Percentiles rank a stretch among this genome's conserved stretches.
These are phyloP conservation scores for Euthynnus affinis DNA, from an alignment of 2,797 vertebrate genomes.

Conservation along the genomic window DNA sequence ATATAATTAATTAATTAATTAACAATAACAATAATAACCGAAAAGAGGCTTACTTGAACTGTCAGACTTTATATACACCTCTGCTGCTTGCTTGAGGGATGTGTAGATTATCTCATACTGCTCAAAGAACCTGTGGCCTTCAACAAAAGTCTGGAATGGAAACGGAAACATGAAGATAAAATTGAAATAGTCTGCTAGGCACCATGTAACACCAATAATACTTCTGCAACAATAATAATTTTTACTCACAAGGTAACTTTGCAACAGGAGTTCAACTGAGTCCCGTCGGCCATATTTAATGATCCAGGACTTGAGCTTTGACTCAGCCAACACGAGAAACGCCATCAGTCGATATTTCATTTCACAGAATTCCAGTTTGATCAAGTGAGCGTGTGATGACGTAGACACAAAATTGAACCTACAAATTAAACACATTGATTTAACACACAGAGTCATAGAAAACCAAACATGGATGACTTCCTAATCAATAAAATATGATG, in stretches of 20 bases:
- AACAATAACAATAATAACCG: too few species aligned
- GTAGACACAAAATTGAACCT: slow-evolving; percentile 97
- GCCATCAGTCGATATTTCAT: slow-evolving; percentile 97
- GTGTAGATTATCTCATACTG: slow-evolving; percentile 95
- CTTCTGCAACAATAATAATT: neutral
- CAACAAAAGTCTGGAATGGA: slow-evolving; percentile 90
- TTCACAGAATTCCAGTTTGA: slow-evolving; percentile 98
- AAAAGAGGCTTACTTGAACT: slow-evolving; percentile 90
- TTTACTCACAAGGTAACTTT: slow-evolving; percentile 93
- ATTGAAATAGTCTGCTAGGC: neutral
- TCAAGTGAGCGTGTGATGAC: slow-evolving; percentile 94
- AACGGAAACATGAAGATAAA: neutral
- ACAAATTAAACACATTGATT: slow-evolving; percentile 41
- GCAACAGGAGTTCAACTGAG: slow-evolving; percentile 94
- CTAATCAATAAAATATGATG: neutral
- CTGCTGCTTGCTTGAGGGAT: slow-evolving; percentile 92
- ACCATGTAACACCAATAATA: neutral
- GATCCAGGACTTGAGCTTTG: slow-evolving; percentile 99
- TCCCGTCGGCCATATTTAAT: slow-evolving; percentile 98
- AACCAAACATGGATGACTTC: neutral
- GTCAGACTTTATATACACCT: slow-evolving; percentile 94
- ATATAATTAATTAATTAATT: neutral
- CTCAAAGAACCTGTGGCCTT: slow-evolving; percentile 96
- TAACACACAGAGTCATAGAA: neutral
- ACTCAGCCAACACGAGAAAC: slow-evolving; percentile 95